Percentiles rank a stretch among this genome's conserved stretches.
Conservation (phyloP, 2,797 vertebrate species). For the Sarcoramphus papa region DNA sequence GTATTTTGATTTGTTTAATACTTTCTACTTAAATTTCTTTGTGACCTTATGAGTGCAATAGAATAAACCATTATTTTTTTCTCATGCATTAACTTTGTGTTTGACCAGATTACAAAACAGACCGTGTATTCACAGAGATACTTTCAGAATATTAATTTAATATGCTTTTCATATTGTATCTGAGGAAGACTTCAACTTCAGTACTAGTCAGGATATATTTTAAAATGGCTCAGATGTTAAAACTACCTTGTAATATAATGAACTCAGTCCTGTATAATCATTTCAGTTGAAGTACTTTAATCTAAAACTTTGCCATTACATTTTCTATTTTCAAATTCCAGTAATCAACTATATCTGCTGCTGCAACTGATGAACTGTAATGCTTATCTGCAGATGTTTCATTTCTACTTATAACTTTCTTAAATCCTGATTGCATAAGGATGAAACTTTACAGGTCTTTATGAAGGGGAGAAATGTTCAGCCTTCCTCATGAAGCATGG, state of each 20-base stretch:
- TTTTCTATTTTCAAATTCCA: conserved; percentile 57
- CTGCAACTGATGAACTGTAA: not conserved
- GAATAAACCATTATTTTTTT: not conserved
- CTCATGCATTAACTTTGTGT: not conserved
- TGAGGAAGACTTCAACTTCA: conserved; percentile 15
- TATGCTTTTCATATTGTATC: conserved; percentile 10
- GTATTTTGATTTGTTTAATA: not conserved
- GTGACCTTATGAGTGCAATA: not conserved
- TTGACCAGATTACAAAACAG: not conserved
- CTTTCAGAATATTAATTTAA: conserved; percentile 20
- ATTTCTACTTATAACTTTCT: not conserved
- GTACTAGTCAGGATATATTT: not conserved
- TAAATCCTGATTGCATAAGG: not conserved
- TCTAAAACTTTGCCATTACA: conserved; percentile 35
- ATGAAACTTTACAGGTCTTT: not conserved
- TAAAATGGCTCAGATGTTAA: conserved; percentile 35
- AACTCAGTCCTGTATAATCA: conserved; percentile 62
- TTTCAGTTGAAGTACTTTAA: conserved; percentile 54
- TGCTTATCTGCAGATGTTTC: conserved; percentile 1
- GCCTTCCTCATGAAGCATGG: not conserved
- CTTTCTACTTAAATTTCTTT: not conserved
- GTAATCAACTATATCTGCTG: conserved; percentile 48
- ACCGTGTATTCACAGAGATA: not conserved
- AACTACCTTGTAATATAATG: conserved; percentile 55
- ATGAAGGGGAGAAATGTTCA: not conserved